phyloP scores from a whole-genome alignment of 2,113 vertebrate genomes.

The human (Homo sapiens) region GRCh38 chr5:97646501-97647000 shows the following conservation, averaged over 20 bases:
- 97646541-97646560: neutral
- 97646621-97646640: neutral
- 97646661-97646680: neutral
- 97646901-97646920: neutral
- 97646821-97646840: neutral
- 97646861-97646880: neutral
- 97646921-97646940: neutral
- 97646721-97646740: neutral
- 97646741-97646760: neutral
- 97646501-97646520: neutral
- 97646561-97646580: neutral
- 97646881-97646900: neutral
- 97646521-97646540: neutral
- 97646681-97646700: neutral
- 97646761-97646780: conserved; percentile 5
- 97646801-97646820: neutral
- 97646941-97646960: conserved; percentile 39
- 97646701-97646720: neutral
- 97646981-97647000: neutral
- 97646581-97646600: neutral
- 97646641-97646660: neutral
- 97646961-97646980: conserved; percentile 25
- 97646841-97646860: neutral
- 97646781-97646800: neutral
- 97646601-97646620: neutral